These are phyloP conservation scores for Lepidochitona cinerea DNA, from an alignment of 2,888 invertebrate species.

Conservation along the genomic window DNA sequence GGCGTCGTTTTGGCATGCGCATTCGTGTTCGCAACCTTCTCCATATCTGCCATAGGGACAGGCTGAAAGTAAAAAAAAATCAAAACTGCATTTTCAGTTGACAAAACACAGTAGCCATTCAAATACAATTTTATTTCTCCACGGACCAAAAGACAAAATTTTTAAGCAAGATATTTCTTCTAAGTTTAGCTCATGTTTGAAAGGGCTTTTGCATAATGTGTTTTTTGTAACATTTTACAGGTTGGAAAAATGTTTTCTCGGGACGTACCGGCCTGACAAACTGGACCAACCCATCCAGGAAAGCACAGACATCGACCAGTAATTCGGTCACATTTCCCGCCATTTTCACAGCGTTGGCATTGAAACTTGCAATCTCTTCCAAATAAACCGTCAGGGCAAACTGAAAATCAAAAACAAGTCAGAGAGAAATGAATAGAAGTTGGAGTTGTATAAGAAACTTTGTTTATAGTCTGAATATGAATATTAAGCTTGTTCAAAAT, in stretches of 20 bases:
- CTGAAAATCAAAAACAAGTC: background rate
- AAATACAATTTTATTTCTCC: too few relatives aligned
- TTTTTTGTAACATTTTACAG: background rate
- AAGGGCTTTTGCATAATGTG: background rate
- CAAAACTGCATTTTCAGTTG: too few relatives aligned
- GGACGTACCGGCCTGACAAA: background rate
- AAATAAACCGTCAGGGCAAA: background rate
- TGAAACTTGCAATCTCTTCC: slow-evolving; percentile 4
- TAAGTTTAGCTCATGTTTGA: too few relatives aligned
- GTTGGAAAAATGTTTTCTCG: background rate
- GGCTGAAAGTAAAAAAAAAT: too few relatives aligned
- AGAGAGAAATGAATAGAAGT: background rate
- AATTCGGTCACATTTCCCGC: slow-evolving; percentile 2
- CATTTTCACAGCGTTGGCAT: slow-evolving; percentile 8
- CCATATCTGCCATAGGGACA: background rate
- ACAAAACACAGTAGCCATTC: too few relatives aligned
- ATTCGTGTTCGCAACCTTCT: background rate
- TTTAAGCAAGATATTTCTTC: too few relatives aligned
- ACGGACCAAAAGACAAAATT: too few relatives aligned
- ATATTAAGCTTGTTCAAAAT: too few relatives aligned
- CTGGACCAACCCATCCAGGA: slow-evolving; percentile 3
- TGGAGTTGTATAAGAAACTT: too few relatives aligned
- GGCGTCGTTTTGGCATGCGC: background rate
- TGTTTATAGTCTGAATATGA: too few relatives aligned
- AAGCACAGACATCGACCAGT: slow-evolving; percentile 6